Conservation (phyloP, 2,888 invertebrate genomes). For the Tanypteryx hageni region DNA sequence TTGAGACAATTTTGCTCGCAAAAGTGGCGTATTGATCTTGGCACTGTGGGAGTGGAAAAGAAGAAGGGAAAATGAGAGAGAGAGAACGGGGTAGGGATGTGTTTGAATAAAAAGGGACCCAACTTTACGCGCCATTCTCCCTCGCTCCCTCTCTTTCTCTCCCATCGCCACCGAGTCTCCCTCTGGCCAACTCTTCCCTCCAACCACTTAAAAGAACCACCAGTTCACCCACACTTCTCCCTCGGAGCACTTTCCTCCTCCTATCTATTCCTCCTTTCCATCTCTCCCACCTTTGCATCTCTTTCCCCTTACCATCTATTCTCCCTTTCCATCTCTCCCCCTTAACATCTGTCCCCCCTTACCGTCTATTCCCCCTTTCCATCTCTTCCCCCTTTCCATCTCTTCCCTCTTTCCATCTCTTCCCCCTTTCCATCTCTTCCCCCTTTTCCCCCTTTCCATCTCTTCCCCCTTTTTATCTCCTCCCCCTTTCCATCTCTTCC, state of each 20-base stretch:
- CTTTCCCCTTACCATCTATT: no score
- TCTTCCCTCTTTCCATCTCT: no score
- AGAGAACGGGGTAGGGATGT: neutral
- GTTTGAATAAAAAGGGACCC: neutral
- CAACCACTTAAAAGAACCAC: no score
- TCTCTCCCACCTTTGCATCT: no score
- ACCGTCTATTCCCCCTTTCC: no score
- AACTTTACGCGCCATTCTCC: neutral
- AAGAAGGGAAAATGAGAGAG: neutral
- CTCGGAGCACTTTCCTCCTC: neutral
- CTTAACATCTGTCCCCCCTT: no score
- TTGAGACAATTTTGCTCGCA: neutral
- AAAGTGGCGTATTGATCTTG: slow-evolving; percentile 4
- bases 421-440: no score
- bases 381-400: neutral
- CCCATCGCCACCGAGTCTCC: neutral
- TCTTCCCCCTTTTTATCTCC: neutral
- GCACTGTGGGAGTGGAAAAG: neutral
- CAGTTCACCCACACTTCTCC: no score
- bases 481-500: neutral
- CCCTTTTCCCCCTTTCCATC: no score
- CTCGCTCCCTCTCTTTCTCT: neutral
- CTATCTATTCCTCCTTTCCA: neutral
- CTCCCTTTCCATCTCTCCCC: no score
- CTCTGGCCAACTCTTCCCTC: no score